Evolutionary conservation across 2,888 invertebrate species (phyloP).

Genomic region (Drosophila mettleri): DNA sequence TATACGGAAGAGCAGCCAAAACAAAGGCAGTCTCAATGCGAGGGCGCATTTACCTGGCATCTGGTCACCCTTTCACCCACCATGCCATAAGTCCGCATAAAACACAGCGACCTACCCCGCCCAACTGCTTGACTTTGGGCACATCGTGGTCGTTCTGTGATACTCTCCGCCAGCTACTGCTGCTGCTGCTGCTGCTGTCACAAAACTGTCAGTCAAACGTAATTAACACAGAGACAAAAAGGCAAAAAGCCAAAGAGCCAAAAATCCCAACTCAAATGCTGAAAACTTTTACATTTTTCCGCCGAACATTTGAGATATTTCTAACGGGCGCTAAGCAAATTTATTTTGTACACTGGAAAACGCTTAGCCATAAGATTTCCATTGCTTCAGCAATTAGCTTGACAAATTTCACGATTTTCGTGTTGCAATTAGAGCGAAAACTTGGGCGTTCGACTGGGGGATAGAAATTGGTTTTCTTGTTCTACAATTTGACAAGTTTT

Average conservation of each 20-base stretch:
- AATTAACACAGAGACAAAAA: constrained; percentile 72
- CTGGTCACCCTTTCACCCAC: constrained; percentile 76
- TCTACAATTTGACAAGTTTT: constrained; percentile 55
- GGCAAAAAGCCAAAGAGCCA: constrained; percentile 23
- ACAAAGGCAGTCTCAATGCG: constrained; percentile 23
- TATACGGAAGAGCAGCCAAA: constrained; percentile 27
- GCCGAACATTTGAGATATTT: constrained; percentile 34
- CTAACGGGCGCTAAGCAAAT: constrained; percentile 13
- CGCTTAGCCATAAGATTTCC: constrained; percentile 36
- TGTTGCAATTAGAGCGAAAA: constrained; percentile 49
- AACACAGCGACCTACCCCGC: constrained; percentile 2
- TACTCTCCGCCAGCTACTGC: constrained; percentile 26
- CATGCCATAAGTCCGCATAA: constrained; percentile 16
- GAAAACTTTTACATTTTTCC: constrained; percentile 59
- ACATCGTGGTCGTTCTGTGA: constrained; percentile 20
- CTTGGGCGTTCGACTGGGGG: not conserved
- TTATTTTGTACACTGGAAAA: constrained; percentile 50
- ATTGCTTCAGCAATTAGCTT: constrained; percentile 56
- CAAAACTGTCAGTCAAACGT: constrained; percentile 82
- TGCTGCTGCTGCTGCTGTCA: constrained; percentile 55
- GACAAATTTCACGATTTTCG: constrained; percentile 45
- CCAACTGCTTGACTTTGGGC: constrained; percentile 9
- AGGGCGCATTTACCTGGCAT: constrained; percentile 70
- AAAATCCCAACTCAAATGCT: constrained; percentile 54
- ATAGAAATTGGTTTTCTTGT: constrained; percentile 4